phyloP scores from a whole-genome alignment of 2,888 invertebrate species.

The Poecilobothrus nobilitatus region DNA sequence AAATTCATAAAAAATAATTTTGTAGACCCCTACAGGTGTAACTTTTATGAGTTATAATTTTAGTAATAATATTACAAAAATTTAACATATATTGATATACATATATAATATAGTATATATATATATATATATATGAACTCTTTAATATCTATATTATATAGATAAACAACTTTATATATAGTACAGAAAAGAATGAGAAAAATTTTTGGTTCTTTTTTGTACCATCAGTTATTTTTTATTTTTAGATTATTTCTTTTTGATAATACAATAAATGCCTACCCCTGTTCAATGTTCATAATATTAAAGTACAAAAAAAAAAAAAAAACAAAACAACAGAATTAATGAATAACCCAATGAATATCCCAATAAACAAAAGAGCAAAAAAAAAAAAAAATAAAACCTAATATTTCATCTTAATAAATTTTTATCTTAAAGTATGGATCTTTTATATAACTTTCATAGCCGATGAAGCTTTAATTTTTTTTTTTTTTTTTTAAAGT shows the following conservation, averaged over 20 bases:
- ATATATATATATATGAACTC: not conserved
- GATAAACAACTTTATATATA: too few species aligned
- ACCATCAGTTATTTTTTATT: too few species aligned
- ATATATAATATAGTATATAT: not conserved
- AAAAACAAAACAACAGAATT: too few species aligned
- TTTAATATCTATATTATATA: not conserved
- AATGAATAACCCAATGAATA: too few species aligned
- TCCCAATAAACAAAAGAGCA: too few species aligned
- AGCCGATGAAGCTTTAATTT: not conserved
- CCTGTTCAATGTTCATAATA: not conserved
- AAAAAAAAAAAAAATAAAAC: not conserved
- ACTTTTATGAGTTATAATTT: slow-evolving; percentile 4
- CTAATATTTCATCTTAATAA: not conserved
- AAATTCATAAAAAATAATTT: not conserved
- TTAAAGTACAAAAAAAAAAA: too few species aligned
- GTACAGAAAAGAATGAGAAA: not conserved
- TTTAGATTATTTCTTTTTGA: too few species aligned
- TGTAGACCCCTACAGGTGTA: not conserved
- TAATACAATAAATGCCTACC: not conserved
- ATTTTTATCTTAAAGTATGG: not conserved
- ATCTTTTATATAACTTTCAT: not conserved
- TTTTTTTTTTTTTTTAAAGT: not conserved
- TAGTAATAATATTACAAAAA: not conserved
- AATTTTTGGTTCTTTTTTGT: not conserved
- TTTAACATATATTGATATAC: not conserved